Base-by-base conservation (phyloP, 2,888 invertebrate species). In the Hofmannophila pseudospretella region DNA sequence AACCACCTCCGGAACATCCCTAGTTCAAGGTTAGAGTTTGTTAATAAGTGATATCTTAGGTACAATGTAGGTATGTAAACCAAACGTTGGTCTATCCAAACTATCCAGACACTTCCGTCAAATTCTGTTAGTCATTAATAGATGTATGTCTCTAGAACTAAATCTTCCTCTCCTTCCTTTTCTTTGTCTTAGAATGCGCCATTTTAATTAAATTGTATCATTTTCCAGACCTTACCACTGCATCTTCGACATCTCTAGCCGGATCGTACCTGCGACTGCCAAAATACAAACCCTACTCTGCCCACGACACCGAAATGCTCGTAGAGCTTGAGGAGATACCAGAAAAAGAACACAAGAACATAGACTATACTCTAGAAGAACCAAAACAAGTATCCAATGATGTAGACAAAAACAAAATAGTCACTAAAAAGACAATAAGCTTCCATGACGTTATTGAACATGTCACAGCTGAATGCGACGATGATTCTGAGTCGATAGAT, bases 201-300 rank as follows among this genome's bases (percentile, higher is more conserved):
- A n/a, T n/a, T n/a, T n/a, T n/a, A n/a, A n/a, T n/a, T n/a, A n/a
- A n/a, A n/a, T n/a, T n/a, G n/a, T n/a, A n/a, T n/a, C n/a, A n/a
- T 7, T 31, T 38, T 42, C 13, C 45, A 60, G 66, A 47, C 45
- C n/a, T 53, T n/a, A 22, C 27, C 7, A 56, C 63, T 11, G 53
- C 51, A 2, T 77, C 76, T 0, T 67, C 69, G 0, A 50, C 53
- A 0, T 67, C 73, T 0, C 56, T 75, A 0, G 71, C 74, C 0
- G 76, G 77, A 0, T 78, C 78, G 0, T 55, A 51, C 12, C 9
- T 67, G 1, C 12, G 34, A 1, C 42, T 73, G 0, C 66, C 73
- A 0, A 41, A 41, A 16, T 46, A 49, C 35, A 46, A 39, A 7
- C 70, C 73, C 0, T 73, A 75, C 33, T 63, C 60, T 0, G 54